phyloP scores from a whole-genome alignment of 2,888 invertebrate species.

The Panopea generosa region DNA sequence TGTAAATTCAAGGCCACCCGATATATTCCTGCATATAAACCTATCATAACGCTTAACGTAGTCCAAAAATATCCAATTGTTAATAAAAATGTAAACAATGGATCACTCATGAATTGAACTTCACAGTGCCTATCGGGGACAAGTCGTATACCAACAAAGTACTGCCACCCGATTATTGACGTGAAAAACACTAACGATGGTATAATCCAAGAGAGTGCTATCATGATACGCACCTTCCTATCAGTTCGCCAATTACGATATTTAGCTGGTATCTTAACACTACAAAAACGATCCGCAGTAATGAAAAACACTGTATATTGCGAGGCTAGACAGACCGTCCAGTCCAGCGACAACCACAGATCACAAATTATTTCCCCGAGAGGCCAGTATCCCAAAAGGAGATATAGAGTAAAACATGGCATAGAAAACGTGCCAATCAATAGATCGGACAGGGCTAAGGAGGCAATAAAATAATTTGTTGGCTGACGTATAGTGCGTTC shows the following conservation, averaged over 20 bases:
- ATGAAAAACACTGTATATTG: conserved; percentile 99
- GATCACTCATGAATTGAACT: conserved; percentile 98
- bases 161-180: conserved; percentile 99
- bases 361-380: conserved; percentile 98
- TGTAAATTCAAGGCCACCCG: conserved; percentile 99
- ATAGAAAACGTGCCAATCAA: conserved; percentile 99
- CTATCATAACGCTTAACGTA: conserved; percentile 96
- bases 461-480: conserved; percentile 99
- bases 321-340: conserved; percentile 99
- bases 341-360: conserved; percentile 99
- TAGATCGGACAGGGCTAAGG: conserved; percentile 98
- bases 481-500: conserved; percentile 96
- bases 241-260: conserved; percentile 99
- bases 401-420: conserved; percentile 99
- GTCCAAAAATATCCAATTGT: conserved; percentile 99
- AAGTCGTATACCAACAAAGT: conserved; percentile 97
- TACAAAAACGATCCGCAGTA: conserved; percentile 99
- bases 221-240: conserved; percentile 96
- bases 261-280: conserved; percentile 98
- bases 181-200: conserved; percentile 98
- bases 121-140: conserved; percentile 95
- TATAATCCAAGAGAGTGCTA: conserved; percentile 98
- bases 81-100: conserved; percentile 97
- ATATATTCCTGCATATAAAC: conserved; percentile 98
- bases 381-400: conserved; percentile 98